Evolutionary conservation across 2,888 invertebrate genomes (phyloP), one percentile per base, ranked within the genome.

Genomic region (Synanthedon formicaeformis): DNA sequence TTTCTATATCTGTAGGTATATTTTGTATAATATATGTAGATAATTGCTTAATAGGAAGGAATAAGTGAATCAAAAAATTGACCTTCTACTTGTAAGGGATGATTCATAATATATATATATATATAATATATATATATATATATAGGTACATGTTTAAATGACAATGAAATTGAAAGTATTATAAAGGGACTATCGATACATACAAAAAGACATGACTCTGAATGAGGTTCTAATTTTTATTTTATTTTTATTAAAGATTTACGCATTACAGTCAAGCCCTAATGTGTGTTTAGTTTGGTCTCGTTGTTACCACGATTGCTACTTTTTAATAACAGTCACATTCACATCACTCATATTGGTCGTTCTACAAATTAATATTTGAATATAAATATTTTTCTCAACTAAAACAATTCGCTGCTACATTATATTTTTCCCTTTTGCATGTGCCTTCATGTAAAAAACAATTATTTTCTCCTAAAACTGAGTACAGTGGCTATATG

Each of bases 21-120:
- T 75, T 73, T 75, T 72, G 76, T 75, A 73, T 70, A 73, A 34
- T 34, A 34, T 34, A 34, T 34, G 34, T 73, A 69, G 18, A 69
- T 81, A 84, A 83, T 85, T 85, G 81, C 72, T 71, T 81, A 78
- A 64, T 68, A 82, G 83, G 85, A 84, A 85, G 84, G 85, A 86
- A 73, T 79, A 69, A 70, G 74, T 81, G 73, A 75, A 80, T 81
- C 65, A 73, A 79, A 71, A 81, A 83, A 83, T 85, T 84, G 82
- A 85, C 85, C 60, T 65, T 61, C 74, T 78, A 78, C 70, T 48
- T 66, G 57, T 69, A 72, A 63, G 57, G 60, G 60, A 58, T 23
- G 12, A 50, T 50, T 27, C 12, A 50, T 50, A 50, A 34, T 16
- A 5, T 8, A 50, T 8, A 4, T 23, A 23, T 8, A 34, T 13